phyloP scores from a whole-genome alignment of 2,888 invertebrate genomes.

The Callinectes sapidus region DNA sequence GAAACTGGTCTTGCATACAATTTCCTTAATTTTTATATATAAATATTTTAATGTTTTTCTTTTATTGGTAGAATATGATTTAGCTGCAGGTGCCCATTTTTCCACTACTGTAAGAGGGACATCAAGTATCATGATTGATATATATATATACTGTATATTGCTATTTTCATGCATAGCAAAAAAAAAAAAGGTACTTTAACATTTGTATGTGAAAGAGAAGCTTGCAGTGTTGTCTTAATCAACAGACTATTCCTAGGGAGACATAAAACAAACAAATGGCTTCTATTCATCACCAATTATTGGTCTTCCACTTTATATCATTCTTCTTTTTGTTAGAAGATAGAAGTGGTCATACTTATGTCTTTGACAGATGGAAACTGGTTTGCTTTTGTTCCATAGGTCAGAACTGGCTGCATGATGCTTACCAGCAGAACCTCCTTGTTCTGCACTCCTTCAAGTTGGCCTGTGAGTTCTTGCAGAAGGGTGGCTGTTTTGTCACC shows the following conservation, averaged over 20 bases:
- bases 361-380: constrained; percentile 78
- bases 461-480: constrained; percentile 89
- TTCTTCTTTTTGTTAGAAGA: neutral
- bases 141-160: neutral
- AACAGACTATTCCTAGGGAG: neutral
- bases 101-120: no score
- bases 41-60: no score
- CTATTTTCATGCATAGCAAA: neutral
- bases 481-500: constrained; percentile 98
- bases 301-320: neutral
- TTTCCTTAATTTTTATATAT: no score
- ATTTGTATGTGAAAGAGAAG: neutral
- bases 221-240: neutral
- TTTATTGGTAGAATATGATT: no score
- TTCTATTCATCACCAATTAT: neutral
- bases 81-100: no score
- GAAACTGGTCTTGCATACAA: no score
- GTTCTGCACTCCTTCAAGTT: constrained; percentile 95
- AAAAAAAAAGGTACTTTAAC: neutral
- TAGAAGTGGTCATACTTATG: constrained; percentile 30
- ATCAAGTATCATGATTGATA: no score
- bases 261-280: neutral
- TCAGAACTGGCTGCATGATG: constrained; percentile 95
- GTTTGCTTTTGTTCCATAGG: constrained; percentile 50
- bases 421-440: constrained; percentile 93